A percentile compares a stretch with the other conserved stretches of the same genome.
Conservation (phyloP, 2,797 vertebrate genomes). For the Malacoctenus gilli region DNA sequence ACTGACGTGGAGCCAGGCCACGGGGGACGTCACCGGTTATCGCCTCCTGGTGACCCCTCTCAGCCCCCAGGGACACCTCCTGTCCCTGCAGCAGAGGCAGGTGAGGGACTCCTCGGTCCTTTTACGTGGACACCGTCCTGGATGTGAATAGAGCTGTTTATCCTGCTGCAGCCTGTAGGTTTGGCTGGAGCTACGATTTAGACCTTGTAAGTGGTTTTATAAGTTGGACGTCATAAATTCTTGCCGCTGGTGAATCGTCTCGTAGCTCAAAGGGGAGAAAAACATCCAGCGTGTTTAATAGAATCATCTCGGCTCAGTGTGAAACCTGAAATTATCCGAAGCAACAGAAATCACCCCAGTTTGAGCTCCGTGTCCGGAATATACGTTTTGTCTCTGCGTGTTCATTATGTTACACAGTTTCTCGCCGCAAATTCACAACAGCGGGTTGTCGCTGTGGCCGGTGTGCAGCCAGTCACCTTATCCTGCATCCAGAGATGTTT, state of each 20-base stretch:
- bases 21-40: conserved; percentile 84
- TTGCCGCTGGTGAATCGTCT: conserved; percentile 16
- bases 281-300: no score
- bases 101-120: conserved; percentile 68
- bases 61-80: conserved; percentile 63
- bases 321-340: not conserved
- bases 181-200: no score
- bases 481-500: conserved; percentile 11
- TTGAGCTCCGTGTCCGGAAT: no score
- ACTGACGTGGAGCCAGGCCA: conserved; percentile 87
- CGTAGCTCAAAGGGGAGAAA: not conserved
- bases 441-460: conserved; percentile 1
- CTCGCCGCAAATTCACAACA: conserved; percentile 1
- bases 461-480: conserved; percentile 17
- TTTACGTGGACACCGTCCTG: no score
- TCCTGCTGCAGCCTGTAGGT: no score
- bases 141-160: no score
- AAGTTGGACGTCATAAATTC: no score
- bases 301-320: no score
- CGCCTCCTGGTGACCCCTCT: conserved; percentile 77
- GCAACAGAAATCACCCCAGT: no score
- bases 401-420: no score
- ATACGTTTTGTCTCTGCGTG: not conserved
- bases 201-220: no score
- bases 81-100: conserved; percentile 74